Evolutionary conservation across 2,888 invertebrate genomes (phyloP), one percentile per base, ranked within the genome.

Genomic region (Mythimna vitellina): DNA sequence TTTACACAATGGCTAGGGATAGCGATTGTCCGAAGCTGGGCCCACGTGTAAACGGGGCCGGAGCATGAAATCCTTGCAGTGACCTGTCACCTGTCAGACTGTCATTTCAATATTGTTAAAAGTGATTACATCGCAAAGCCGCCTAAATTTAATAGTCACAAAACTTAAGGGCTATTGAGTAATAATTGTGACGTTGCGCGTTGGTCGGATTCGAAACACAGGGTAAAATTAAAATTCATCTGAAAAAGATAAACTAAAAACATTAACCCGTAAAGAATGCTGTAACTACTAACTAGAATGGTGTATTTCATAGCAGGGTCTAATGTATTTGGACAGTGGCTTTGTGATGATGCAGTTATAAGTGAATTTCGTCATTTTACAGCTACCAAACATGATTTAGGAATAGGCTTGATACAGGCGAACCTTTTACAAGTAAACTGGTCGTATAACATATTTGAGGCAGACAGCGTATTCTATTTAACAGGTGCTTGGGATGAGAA

Each of bases 251-350:
- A 49, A 49, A 49, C 3, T 20, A n/a, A 49, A 49, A 49, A 49
- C 0, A 49, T n/a, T 49, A 49, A n/a, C 7, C 49, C 8, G n/a
- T n/a, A 51, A 0, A 20, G 49, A 49, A 49, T 20, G 20, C 14
- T 49, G 20, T 49, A 8, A 12, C 4, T 57, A 78, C 8, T 49
- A 8, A 12, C 4, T 57, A 78, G 25, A 62, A 85, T 83, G 71
- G 89, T 92, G 89, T 92, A 89, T 83, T 86, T 83, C 73, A 90
- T 93, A 70, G 81, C 93, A 17, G 96, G 96, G 29, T 90, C 91
- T 38, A 96, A 96, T 89, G 81, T 96, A 83, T 95, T 95, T 83
- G 92, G 93, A 3, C 96, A 96, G 73, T 96, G 96, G 96, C 84
- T 89, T 73, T 81, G 78, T 25, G 77, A 86, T 1, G 85, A 90